These are phyloP conservation scores for Euwallacea fornicatus DNA, from an alignment of 1,140 invertebrate genomes.

Conservation along the genomic window DNA sequence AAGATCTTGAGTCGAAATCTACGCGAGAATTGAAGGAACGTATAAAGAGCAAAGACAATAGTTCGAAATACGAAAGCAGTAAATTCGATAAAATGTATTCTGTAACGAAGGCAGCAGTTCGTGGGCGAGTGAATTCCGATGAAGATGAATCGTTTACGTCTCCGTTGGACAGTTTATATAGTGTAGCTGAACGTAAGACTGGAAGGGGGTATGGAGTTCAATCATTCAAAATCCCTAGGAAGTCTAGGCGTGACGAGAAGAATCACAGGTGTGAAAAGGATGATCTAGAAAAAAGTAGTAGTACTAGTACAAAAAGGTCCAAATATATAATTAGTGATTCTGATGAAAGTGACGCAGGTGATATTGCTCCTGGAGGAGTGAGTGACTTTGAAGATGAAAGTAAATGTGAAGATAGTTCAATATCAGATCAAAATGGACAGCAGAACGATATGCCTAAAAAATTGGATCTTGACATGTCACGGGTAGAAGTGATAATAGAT, in stretches of 20 bases:
- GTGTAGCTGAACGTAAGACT: conserved; percentile 51
- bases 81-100: conserved; percentile 43
- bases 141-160: conserved; percentile 45
- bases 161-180: conserved; percentile 63
- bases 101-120: conserved; percentile 25
- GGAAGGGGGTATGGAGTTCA: conserved; percentile 61
- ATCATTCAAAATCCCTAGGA: conserved; percentile 68
- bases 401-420: conserved; percentile 21
- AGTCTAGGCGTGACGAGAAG: conserved; percentile 49
- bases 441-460: not conserved
- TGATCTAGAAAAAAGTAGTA: not conserved
- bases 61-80: conserved; percentile 7
- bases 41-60: conserved; percentile 7
- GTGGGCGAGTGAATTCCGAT: not conserved
- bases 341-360: not conserved
- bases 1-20: not conserved
- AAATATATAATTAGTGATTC: not conserved
- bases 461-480: conserved; percentile 2
- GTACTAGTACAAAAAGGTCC: not conserved
- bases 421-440: conserved; percentile 10
- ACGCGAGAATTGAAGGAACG: not conserved
- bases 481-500: conserved; percentile 22
- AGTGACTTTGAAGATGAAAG: conserved; percentile 28
- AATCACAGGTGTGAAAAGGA: not conserved
- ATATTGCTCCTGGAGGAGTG: not conserved